Evolutionary conservation across 2,113 vertebrate genomes (phyloP).

Genomic region (Brachypodius melanocephalos): DNA sequence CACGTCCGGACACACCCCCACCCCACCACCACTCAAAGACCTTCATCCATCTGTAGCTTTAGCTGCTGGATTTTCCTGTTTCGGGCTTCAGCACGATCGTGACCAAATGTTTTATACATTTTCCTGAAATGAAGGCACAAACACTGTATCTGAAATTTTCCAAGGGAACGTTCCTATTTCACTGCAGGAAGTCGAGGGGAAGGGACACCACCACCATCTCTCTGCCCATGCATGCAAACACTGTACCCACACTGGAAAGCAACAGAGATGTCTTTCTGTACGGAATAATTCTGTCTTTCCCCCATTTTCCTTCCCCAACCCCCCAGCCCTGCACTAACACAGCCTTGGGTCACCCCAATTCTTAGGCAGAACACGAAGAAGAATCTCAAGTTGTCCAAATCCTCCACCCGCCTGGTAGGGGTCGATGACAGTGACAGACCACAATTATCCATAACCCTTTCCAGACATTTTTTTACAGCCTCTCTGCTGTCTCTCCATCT

Average conservation of each 20-base stretch:
- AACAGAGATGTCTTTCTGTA: neutral
- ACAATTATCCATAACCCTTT: neutral
- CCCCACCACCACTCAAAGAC: conserved; percentile 21
- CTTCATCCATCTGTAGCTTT: conserved; percentile 79
- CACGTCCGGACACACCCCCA: conserved; percentile 66
- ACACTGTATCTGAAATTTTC: conserved; percentile 61
- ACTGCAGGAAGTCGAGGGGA: conserved; percentile 20
- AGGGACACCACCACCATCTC: conserved; percentile 10
- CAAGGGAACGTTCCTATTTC: conserved; percentile 15
- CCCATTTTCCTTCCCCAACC: neutral
- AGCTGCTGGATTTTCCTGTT: conserved; percentile 78
- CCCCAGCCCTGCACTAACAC: neutral
- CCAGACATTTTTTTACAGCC: conserved; percentile 50
- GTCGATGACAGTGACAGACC: neutral
- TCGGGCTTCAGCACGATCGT: conserved; percentile 85
- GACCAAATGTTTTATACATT: conserved; percentile 90
- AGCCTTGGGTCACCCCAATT: conserved; percentile 18
- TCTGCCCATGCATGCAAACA: conserved; percentile 50
- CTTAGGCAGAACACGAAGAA: neutral
- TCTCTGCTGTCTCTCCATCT: conserved; percentile 59
- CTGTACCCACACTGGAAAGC: neutral
- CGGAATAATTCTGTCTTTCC: neutral
- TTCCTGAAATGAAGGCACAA: conserved; percentile 75
- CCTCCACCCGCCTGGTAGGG: neutral
- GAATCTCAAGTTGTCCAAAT: neutral